phyloP scores from a whole-genome alignment of 2,113 vertebrate genomes.

The Etheostoma spectabile region DNA sequence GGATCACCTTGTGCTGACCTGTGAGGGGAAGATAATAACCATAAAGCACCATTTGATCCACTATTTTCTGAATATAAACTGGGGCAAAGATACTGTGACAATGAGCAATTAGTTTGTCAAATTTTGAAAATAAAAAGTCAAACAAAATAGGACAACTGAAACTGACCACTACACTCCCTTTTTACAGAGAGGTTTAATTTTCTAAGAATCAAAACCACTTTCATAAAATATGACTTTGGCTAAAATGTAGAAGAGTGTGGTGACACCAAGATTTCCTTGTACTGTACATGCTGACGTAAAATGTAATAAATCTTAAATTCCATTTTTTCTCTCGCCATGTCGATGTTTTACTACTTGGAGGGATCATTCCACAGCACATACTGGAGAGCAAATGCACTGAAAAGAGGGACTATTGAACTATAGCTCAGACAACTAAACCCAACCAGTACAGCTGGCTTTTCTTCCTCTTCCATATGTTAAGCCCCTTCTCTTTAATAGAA shows the following conservation, averaged over 20 bases:
- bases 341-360: constrained; percentile 27
- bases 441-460: constrained; percentile 65
- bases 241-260: not conserved
- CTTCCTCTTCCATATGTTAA: constrained; percentile 74
- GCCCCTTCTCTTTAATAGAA: constrained; percentile 80
- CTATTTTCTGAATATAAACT: constrained; percentile 27
- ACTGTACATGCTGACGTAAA: constrained; percentile 39
- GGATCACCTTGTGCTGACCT: constrained; percentile 30
- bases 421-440: constrained; percentile 71
- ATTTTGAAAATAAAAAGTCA: constrained; percentile 47
- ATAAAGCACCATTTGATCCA: constrained; percentile 26
- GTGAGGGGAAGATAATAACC: constrained; percentile 36
- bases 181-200: not conserved
- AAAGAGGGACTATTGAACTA: constrained; percentile 66
- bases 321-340: not conserved
- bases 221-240: not conserved
- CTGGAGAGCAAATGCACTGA: constrained; percentile 55
- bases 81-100: constrained; percentile 16
- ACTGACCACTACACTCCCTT: not conserved
- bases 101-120: constrained; percentile 55
- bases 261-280: constrained; percentile 22
- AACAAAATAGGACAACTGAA: not conserved
- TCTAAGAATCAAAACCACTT: not conserved
- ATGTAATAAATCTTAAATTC: constrained; percentile 33
- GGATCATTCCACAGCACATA: constrained; percentile 58